Evolutionary conservation across 2,797 vertebrate species (phyloP), one percentile per base, ranked within the genome.

Genomic region (Masticophis lateralis): DNA sequence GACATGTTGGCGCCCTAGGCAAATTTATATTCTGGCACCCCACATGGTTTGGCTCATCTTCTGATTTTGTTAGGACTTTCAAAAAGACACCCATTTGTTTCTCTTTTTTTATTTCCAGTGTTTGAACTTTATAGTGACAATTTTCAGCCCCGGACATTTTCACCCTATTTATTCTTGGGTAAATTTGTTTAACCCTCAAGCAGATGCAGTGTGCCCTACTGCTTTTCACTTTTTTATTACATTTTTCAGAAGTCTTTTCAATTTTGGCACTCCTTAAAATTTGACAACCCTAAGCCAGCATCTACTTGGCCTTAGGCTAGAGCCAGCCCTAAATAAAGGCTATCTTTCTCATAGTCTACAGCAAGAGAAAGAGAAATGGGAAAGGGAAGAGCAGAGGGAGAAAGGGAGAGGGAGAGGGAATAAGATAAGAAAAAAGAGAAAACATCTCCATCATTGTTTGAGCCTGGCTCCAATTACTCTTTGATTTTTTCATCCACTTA

Each of bases 401-500:
- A 4, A n/a, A 1, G 2, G 0, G 16, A 18, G 32, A 3, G 12
- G 1, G 32, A 3, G 69, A 43, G 16, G 20, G 8, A 4, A 7
- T 3, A 16, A 37, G n/a, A 37, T 9, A 9, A 74, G 69, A 43
- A 43, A n/a, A 16, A 28, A 63, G 47, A 79, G 5, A 37, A 74
- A 74, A 20, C 1, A 2, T 74, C 13, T 74, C n/a, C 6, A 74
- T 18, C 5, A 6, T 18, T 37, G 32, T 74, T 20, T 37, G 32
- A 37, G 16, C 32, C 32, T 74, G 69, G 32, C 32, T 79, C 32
- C 69, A 79, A 37, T 43, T 20, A 43, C 32, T 79, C 69, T 8
- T 79, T 79, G 32, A 79, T 79, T 79, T 79, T 37, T 20, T 8
- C 32, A 79, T 20, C 32, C 7, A 37, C 32, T 3, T 37, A 37